Percentiles rank a stretch among this genome's conserved stretches.
phyloP scores from a whole-genome alignment of 1,140 invertebrate species.

The Lamellibrachia luymesi region DNA sequence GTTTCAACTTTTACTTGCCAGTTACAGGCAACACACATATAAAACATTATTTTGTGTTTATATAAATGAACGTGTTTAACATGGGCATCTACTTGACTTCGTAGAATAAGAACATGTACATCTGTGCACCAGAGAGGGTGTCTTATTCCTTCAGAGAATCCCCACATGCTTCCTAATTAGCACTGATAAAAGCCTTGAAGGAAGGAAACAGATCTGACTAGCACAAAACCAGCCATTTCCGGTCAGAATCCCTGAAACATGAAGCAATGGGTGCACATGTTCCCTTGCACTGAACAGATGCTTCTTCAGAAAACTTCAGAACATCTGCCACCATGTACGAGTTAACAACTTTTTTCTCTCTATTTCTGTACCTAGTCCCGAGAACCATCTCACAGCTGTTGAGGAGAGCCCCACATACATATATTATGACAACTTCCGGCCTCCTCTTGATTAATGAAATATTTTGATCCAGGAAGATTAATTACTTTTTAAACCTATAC shows the following conservation, averaged over 20 bases:
- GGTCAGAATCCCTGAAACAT: background rate
- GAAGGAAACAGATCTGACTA: background rate
- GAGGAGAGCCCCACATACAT: background rate
- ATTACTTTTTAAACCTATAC: background rate
- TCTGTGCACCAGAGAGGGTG: background rate
- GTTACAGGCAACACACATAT: background rate
- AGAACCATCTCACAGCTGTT: background rate
- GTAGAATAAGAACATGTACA: background rate
- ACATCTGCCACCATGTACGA: background rate
- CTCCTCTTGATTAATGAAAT: background rate
- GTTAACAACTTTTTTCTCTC: background rate
- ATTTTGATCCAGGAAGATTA: background rate
- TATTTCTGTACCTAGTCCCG: background rate
- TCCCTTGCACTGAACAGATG: background rate
- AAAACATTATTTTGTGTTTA: background rate
- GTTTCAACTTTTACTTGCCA: too few species aligned
- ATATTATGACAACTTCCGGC: background rate
- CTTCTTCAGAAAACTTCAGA: background rate
- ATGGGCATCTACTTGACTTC: background rate
- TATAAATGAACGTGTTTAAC: background rate
- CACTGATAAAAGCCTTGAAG: background rate
- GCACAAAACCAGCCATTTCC: background rate
- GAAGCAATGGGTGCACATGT: background rate
- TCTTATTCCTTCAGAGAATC: background rate
- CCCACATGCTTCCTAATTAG: background rate